Base-by-base conservation (phyloP, 2,888 invertebrate species). In the Agrilus cyanescens region DNA sequence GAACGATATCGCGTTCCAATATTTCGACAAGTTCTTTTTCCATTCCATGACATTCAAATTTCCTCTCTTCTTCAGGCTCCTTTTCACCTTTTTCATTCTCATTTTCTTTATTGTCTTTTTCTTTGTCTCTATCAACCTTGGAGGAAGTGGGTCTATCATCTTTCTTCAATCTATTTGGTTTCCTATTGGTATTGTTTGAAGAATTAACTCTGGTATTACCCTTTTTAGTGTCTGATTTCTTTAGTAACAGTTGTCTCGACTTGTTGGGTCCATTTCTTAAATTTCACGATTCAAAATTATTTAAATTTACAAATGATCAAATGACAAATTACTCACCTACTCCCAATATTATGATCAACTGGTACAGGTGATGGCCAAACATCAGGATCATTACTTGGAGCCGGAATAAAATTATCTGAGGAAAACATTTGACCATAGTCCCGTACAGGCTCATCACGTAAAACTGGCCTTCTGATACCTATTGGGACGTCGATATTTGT, bases 1-100 rank as follows among this genome's bases (percentile, higher is more conserved):
- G 94, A 53, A 98, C 82, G 64, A 97, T 96, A 67, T 97, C 96
- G 56, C 95, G 73, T 68, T 96, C 95, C 74, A 70, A 38, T 67
- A 70, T 83, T 59, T 97, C 96, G 12, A 94, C 93, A 44, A 97
- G 73, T 62, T 95, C 96, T 20, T 84, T 77, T 64, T 97, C 96
- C 57, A 85, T 76, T 12, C 81, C 83, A 46, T 78, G 73, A 53
- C 76, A 75, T 59, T 94, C 93, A 71, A 93, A 96, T 64, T 84
- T 82, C 56, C 80, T 78, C 55, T 89, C 89, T 45, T 85, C 85
- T 2, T 79, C 80, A 25, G 75, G 59, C 38, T 64, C 64, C 48
- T 62, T 63, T 12, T 59, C 58, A 40, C 49, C 54, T 43, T 81
- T 80, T 46, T 85, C 79, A 1, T 71, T 74, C n/a, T 76, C 75